Percentiles rank a stretch among this genome's conserved stretches.
These are phyloP conservation scores for Cerastoderma edule DNA, from an alignment of 2,888 invertebrate species.

Conservation along the genomic window DNA sequence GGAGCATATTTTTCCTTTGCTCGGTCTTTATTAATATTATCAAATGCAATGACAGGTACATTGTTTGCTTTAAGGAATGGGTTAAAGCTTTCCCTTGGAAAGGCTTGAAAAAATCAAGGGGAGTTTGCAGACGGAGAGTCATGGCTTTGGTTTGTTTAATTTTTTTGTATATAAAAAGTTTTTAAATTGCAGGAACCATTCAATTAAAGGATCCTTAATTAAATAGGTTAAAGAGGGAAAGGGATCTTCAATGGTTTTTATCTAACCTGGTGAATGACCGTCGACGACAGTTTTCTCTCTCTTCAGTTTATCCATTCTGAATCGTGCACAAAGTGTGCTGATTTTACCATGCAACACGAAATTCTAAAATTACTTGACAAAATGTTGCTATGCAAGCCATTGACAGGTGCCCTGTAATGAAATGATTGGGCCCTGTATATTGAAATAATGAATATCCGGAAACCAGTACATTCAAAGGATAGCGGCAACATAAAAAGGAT, in stretches of 20 bases:
- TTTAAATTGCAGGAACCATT: neutral
- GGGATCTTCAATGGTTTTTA: neutral
- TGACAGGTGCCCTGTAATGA: slow-evolving; percentile 33
- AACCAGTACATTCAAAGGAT: neutral
- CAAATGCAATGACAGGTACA: too few species aligned
- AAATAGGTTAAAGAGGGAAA: neutral
- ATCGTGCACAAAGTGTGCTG: neutral
- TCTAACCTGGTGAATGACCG: slow-evolving; percentile 67
- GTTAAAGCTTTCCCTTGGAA: too few species aligned
- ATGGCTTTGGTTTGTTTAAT: neutral
- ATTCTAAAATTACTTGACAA: neutral
- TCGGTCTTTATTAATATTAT: too few species aligned
- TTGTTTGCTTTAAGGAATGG: too few species aligned
- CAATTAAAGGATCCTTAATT: neutral
- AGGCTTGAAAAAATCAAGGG: neutral
- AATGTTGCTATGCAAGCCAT: slow-evolving; percentile 49
- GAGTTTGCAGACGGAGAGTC: neutral
- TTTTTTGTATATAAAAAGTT: neutral
- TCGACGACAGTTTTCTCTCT: slow-evolving; percentile 58
- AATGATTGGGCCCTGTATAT: neutral
- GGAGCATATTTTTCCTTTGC: too few species aligned
- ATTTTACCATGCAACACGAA: neutral
- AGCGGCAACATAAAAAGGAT: too few species aligned
- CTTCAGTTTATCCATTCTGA: slow-evolving; percentile 44
- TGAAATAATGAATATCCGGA: neutral